Percentiles rank a stretch among this genome's conserved stretches.
Evolutionary conservation across 2,113 vertebrate genomes (phyloP).

Genomic region (Atlantisia rogersi): DNA sequence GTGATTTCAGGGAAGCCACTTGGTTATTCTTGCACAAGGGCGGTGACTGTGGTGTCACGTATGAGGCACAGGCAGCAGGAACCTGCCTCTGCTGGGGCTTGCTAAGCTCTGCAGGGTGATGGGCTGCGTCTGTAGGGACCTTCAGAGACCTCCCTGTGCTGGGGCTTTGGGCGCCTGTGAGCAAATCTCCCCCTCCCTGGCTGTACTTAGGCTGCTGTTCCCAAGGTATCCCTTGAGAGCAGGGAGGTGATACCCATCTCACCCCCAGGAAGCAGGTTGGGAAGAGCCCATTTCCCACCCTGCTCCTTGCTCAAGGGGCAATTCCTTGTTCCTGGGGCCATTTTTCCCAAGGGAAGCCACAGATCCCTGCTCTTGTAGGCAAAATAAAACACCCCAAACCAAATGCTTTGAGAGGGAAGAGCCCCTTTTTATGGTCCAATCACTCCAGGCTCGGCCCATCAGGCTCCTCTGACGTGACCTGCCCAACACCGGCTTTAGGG

Average conservation of each 20-base stretch:
- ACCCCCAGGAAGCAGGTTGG: not conserved
- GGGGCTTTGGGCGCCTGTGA: fast-evolving
- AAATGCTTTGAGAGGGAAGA: not conserved
- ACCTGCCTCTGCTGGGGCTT: not conserved
- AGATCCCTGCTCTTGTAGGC: not conserved
- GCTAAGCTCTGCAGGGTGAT: fast-evolving
- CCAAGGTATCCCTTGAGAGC: fast-evolving
- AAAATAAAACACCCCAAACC: fast-evolving
- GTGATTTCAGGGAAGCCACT: fast-evolving
- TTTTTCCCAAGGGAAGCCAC: fast-evolving
- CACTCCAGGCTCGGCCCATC: fast-evolving
- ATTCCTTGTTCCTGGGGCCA: not conserved
- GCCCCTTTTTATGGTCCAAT: not conserved
- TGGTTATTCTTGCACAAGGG: fast-evolving
- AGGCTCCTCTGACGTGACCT: fast-evolving
- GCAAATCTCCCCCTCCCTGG: not conserved
- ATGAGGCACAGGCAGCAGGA: not conserved
- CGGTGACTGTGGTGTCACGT: fast-evolving
- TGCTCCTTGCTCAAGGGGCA: not conserved
- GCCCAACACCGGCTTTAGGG: fast-evolving
- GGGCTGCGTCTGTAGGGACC: not conserved
- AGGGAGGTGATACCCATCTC: too few relatives aligned
- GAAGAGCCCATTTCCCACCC: not conserved
- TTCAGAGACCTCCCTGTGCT: fast-evolving
- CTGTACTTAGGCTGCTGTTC: fast-evolving